These are phyloP conservation scores for Neelides folsomi DNA, from an alignment of 2,888 invertebrate genomes.

Conservation along the genomic window DNA sequence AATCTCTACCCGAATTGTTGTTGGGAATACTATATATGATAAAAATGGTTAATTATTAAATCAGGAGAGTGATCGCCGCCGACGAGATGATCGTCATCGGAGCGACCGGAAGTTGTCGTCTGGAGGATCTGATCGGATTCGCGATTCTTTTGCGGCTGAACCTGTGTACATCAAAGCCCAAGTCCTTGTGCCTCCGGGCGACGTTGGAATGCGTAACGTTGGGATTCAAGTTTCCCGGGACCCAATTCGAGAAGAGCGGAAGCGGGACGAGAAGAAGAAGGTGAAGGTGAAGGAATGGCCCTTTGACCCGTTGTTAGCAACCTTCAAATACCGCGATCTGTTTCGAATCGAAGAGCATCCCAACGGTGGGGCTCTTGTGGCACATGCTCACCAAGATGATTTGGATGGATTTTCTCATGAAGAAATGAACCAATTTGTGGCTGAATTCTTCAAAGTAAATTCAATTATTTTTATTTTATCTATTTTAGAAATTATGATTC, in stretches of 20 bases:
- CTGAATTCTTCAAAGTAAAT: slow-evolving; percentile 70
- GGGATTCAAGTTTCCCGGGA: neutral
- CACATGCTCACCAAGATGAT: slow-evolving; percentile 84
- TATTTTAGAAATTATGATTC: neutral
- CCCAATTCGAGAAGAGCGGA: neutral
- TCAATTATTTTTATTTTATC: slow-evolving; percentile 6
- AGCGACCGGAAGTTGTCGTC: no score
- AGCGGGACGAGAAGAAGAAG: slow-evolving; percentile 4
- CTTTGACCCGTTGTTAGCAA: slow-evolving; percentile 35
- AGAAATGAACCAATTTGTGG: slow-evolving; percentile 58
- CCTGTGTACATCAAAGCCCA: no score
- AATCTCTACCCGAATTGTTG: no score
- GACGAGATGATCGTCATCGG: no score
- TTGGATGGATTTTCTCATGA: slow-evolving; percentile 53
- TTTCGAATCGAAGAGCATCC: slow-evolving; percentile 84
- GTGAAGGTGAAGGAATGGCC: neutral
- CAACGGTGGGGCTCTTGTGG: slow-evolving; percentile 84
- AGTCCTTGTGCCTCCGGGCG: no score
- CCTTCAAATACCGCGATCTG: slow-evolving; percentile 53
- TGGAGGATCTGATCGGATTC: no score
- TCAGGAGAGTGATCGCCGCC: no score
- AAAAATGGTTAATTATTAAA: no score
- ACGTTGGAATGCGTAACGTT: neutral
- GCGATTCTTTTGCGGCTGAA: no score
- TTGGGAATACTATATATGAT: no score